phyloP scores from a whole-genome alignment of 2,888 invertebrate genomes.

The Sialis lutaria region DNA sequence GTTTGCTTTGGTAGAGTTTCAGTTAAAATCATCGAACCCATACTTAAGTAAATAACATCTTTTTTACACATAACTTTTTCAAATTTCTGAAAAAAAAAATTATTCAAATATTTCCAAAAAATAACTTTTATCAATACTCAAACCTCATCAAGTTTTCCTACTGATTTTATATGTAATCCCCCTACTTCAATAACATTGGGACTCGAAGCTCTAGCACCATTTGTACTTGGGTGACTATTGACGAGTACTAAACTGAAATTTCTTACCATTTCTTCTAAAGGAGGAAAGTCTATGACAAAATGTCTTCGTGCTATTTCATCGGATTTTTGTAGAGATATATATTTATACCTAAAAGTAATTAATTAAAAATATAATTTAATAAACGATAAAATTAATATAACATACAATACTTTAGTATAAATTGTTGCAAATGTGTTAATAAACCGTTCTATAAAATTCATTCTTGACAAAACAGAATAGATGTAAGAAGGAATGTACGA shows the following conservation, averaged over 20 bases:
- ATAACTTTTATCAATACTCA: constrained; percentile 9
- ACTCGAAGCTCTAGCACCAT: constrained; percentile 33
- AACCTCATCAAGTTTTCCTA: constrained; percentile 31
- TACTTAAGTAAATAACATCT: constrained; percentile 36
- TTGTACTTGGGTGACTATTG: constrained; percentile 37
- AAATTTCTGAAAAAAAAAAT: constrained; percentile 10
- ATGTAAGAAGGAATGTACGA: constrained; percentile 39
- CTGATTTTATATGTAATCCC: constrained; percentile 28
- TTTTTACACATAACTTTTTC: constrained; percentile 15
- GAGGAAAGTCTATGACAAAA: constrained; percentile 29
- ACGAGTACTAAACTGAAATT: constrained; percentile 35
- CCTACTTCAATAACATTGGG: constrained; percentile 37
- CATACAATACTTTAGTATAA: constrained; percentile 10
- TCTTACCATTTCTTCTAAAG: constrained; percentile 26
- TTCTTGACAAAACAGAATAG: constrained; percentile 28
- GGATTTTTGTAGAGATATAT: constrained; percentile 16
- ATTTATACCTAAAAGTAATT: constrained; percentile 11
- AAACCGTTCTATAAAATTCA: constrained; percentile 33
- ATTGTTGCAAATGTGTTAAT: constrained; percentile 22
- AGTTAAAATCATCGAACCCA: constrained; percentile 38
- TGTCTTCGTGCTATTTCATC: constrained; percentile 12
- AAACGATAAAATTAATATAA: not conserved
- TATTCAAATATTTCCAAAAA: not conserved
- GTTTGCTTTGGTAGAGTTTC: constrained; percentile 32
- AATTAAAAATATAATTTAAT: not conserved